A percentile compares a stretch with the other conserved stretches of the same genome.
These are phyloP conservation scores for Drosophila truncata DNA, from an alignment of 1,140 invertebrate genomes.

Conservation along the genomic window DNA sequence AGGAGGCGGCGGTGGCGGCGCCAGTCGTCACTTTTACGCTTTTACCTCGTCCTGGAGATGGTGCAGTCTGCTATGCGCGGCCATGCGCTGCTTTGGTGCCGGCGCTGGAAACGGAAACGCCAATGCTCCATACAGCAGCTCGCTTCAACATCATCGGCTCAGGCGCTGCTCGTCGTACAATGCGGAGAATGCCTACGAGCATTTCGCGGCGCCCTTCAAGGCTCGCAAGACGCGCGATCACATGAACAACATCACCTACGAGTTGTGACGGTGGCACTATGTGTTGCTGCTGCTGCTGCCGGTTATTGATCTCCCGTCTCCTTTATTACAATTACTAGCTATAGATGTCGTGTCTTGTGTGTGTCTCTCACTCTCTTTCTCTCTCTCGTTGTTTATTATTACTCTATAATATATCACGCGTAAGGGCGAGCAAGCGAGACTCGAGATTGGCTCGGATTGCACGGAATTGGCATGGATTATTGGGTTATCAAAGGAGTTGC, in stretches of 20 bases:
- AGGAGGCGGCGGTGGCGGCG: constrained; percentile 15
- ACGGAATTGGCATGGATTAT: constrained; percentile 19
- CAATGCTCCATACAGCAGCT: constrained; percentile 74
- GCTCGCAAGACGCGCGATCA: constrained; percentile 81
- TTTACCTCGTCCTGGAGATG: constrained; percentile 83
- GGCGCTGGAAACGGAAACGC: constrained; percentile 60
- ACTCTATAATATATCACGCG: constrained; percentile 39
- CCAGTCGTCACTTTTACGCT: constrained; percentile 65
- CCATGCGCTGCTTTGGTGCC: constrained; percentile 84
- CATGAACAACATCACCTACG: constrained; percentile 84
- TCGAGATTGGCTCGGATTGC: constrained; percentile 33
- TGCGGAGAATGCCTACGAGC: constrained; percentile 78
- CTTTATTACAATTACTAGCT: constrained; percentile 81
- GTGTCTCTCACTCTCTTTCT: constrained; percentile 51
- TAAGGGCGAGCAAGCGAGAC: constrained; percentile 38
- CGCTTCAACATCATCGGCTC: constrained; percentile 69
- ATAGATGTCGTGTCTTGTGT: constrained; percentile 67
- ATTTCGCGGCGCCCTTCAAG: constrained; percentile 80
- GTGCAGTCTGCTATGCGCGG: constrained; percentile 81
- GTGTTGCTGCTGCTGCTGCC: constrained; percentile 54
- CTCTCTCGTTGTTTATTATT: constrained; percentile 65
- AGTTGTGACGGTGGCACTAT: constrained; percentile 82
- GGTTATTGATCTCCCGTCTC: constrained; percentile 77
- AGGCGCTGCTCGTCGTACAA: constrained; percentile 78
- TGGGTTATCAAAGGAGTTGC: constrained; percentile 59